Conservation (phyloP, 1,140 invertebrate species). For the Drosophila ironensis region DNA sequence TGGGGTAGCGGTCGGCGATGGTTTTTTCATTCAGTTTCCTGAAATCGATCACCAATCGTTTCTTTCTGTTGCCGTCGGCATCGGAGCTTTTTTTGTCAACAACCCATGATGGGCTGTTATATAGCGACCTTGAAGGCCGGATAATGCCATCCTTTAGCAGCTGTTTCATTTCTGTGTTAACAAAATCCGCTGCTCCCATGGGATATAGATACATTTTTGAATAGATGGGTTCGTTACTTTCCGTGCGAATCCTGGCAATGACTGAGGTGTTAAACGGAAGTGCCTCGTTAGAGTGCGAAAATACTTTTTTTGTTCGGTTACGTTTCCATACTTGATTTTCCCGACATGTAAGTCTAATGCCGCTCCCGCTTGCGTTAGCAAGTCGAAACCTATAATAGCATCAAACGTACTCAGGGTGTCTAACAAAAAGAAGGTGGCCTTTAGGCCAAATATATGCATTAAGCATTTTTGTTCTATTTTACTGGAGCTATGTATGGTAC, state of each 20-base stretch:
- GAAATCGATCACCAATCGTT: slow-evolving; percentile 75
- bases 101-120: slow-evolving; percentile 46
- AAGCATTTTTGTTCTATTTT: slow-evolving; percentile 6
- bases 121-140: slow-evolving; percentile 21
- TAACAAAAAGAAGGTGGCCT: not conserved
- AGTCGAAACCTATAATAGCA: not conserved
- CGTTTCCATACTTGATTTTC: slow-evolving; percentile 1
- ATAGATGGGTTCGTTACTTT: not conserved
- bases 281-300: not conserved
- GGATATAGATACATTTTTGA: not conserved
- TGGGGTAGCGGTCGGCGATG: slow-evolving; percentile 81
- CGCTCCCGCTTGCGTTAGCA: not conserved
- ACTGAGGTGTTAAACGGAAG: not conserved
- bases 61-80: slow-evolving; percentile 46
- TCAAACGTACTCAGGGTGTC: not conserved
- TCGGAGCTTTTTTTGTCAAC: slow-evolving; percentile 47
- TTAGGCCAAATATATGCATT: slow-evolving; percentile 4
- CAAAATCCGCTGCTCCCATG: not conserved
- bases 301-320: not conserved
- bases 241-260: not conserved
- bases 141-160: slow-evolving; percentile 16
- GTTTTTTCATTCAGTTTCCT: slow-evolving; percentile 71
- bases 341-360: not conserved
- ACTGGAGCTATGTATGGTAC: slow-evolving; percentile 4
- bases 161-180: not conserved